Percentiles rank a stretch among this genome's conserved stretches.
Conservation (phyloP, 2,888 invertebrate species). For the Sphaerophoria rueppellii region DNA sequence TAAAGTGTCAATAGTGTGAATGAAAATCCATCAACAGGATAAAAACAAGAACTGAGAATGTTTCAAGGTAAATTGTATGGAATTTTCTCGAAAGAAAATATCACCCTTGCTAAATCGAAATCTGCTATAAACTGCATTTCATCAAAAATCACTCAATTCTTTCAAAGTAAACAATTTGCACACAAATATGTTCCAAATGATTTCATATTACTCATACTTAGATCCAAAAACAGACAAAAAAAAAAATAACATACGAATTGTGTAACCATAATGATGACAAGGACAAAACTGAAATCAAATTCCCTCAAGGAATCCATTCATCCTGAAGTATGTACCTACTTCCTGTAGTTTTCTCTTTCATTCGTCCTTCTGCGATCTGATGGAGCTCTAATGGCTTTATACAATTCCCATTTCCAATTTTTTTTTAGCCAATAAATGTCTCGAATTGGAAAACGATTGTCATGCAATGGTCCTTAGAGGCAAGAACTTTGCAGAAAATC, state of each 20-base stretch:
- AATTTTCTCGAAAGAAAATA: too few species aligned
- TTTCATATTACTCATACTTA: conserved; percentile 47
- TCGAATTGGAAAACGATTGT: conserved; percentile 63
- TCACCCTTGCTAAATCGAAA: too few species aligned
- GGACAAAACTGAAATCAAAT: conserved; percentile 43
- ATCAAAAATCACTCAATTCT: conserved; percentile 45
- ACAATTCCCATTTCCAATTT: conserved; percentile 71
- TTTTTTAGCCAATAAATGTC: conserved; percentile 45
- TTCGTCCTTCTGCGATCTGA: conserved; percentile 35
- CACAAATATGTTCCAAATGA: conserved; percentile 46
- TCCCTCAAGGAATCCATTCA: conserved; percentile 31
- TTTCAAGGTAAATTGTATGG: too few species aligned
- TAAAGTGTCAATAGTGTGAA: too few species aligned
- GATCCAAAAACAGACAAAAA: background rate
- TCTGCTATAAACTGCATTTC: background rate
- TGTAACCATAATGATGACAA: conserved; percentile 5
- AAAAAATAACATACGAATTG: conserved; percentile 1
- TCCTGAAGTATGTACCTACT: conserved; percentile 28
- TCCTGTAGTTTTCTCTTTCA: conserved; percentile 23
- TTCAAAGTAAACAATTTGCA: conserved; percentile 38
- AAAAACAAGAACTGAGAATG: too few species aligned
- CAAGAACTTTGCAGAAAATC: background rate
- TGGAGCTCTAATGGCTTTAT: conserved; percentile 68
- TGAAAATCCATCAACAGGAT: too few species aligned
- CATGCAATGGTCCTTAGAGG: conserved; percentile 58